These are phyloP conservation scores for Sycophila texana DNA, from an alignment of 2,888 invertebrate genomes.

Conservation along the genomic window DNA sequence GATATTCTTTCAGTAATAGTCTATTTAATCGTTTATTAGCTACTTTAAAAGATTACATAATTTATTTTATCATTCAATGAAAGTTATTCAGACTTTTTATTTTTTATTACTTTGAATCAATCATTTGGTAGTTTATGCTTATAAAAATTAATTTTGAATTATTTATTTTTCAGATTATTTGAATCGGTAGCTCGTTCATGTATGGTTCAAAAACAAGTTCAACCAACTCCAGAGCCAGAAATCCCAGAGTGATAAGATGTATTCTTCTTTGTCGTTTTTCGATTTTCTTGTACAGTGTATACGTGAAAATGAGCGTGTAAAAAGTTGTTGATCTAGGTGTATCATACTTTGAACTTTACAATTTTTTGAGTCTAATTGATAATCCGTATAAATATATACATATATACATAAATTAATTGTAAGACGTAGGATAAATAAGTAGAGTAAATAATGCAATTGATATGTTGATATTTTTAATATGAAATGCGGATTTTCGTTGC, in stretches of 20 bases:
- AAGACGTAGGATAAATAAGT: conserved; percentile 48
- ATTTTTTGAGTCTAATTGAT: conserved; percentile 61
- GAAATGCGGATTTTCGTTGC: conserved; percentile 65
- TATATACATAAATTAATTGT: conserved; percentile 58
- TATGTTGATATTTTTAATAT: conserved; percentile 75
- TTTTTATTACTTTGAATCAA: conserved; percentile 12
- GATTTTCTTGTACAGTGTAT: conserved; percentile 72
- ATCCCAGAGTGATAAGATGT: conserved; percentile 81
- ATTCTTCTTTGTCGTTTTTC: conserved; percentile 64
- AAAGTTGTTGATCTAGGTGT: conserved; percentile 74
- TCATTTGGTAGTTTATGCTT: not conserved
- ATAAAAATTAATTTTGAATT: conserved; percentile 35
- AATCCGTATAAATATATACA: conserved; percentile 66
- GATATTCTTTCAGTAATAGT: conserved; percentile 13
- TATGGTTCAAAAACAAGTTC: conserved; percentile 89
- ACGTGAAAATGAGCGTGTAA: conserved; percentile 70
- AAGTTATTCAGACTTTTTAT: conserved; percentile 45
- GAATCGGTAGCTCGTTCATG: conserved; percentile 98
- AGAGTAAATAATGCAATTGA: conserved; percentile 68
- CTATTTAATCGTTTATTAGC: conserved; percentile 22
- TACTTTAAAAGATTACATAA: conserved; percentile 14
- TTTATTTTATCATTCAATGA: conserved; percentile 29
- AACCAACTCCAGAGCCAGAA: conserved; percentile 81
- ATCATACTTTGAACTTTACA: conserved; percentile 69
- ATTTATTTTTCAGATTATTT: conserved; percentile 84